Evolutionary conservation across 2,888 invertebrate species (phyloP).

Genomic region (Zygogramma bicolorata): DNA sequence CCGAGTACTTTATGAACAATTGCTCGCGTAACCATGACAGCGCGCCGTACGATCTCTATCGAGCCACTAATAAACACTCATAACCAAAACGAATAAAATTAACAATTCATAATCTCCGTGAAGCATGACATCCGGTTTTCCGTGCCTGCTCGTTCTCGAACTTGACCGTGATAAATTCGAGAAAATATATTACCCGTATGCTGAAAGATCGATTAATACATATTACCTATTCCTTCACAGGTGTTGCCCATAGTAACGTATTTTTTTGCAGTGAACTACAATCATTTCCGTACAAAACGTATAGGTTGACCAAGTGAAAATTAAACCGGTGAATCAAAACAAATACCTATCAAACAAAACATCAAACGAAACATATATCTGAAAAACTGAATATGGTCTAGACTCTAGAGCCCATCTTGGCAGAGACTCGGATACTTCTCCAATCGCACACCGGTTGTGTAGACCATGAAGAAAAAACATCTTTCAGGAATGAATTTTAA

Average conservation of each 20-base stretch:
- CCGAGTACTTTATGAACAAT: conserved; percentile 41
- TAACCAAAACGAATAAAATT: conserved; percentile 60
- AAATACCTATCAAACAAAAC: too few relatives aligned
- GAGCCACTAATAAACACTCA: conserved; percentile 48
- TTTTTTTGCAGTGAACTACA: not conserved
- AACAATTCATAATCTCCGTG: conserved; percentile 62
- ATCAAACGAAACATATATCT: too few relatives aligned
- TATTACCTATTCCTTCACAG: not conserved
- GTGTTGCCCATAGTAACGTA: not conserved
- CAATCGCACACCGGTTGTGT: too few relatives aligned
- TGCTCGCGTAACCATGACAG: conserved; percentile 40
- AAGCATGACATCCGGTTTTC: conserved; percentile 59
- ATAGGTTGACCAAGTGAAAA: too few relatives aligned
- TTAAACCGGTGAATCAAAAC: too few relatives aligned
- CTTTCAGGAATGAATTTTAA: too few relatives aligned
- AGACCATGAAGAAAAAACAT: too few relatives aligned
- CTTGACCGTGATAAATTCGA: conserved; percentile 9
- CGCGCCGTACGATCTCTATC: conserved; percentile 39
- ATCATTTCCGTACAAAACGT: too few relatives aligned
- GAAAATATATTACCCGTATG: not conserved
- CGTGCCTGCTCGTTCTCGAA: not conserved
- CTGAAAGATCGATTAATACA: not conserved
- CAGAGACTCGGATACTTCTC: too few relatives aligned
- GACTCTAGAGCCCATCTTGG: too few relatives aligned
- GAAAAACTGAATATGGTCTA: too few relatives aligned